Evolutionary conservation across 2,888 invertebrate genomes (phyloP), one percentile per base, ranked within the genome.

Genomic region (Drosophila fungiperda): DNA sequence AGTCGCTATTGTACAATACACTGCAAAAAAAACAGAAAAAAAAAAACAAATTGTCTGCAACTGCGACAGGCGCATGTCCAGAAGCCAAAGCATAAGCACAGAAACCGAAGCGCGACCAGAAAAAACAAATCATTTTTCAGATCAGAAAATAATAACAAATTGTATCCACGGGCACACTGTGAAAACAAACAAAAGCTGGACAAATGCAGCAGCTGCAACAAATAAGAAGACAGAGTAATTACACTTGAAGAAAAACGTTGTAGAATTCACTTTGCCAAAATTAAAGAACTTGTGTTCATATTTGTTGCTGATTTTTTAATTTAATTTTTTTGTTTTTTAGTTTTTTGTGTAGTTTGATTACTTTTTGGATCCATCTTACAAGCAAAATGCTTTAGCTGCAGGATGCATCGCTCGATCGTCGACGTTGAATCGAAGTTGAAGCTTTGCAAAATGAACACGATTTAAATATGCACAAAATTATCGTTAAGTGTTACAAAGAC

Each of bases 361-460:
- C 92, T 92, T 92, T 92, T 92, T 82, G 91, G 91, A 92, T 92
- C 92, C 92, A 92, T 92, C 82, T 90, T 90, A 88, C 54, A 71
- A 59, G 81, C 75, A 60, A 69, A 59, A 57, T 61, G 73, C 65
- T 74, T 60, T 57, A 53, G 57, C 81, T 73, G 86, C 88, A 73
- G 78, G 63, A 80, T 76, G 90, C 86, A 89, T 89, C 55, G 82
- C 82, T 68, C 57, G 78, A 60, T 66, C 65, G 62, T 61, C 78
- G 55, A 59, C 54, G 68, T 63, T 72, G 75, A 4, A 65, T 72
- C 70, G 75, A 9, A 67, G 57, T 29, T 32, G 15, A 40, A 32
- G 40, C 29, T 72, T 59, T 69, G 58, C 20, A 67, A 77, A 67
- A 72, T 73, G 73, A 77, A 65, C 88, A 66, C 78, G 65, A 76